These are phyloP conservation scores for Intellagama lesueurii DNA, from an alignment of 2,797 vertebrate species.

Conservation along the genomic window DNA sequence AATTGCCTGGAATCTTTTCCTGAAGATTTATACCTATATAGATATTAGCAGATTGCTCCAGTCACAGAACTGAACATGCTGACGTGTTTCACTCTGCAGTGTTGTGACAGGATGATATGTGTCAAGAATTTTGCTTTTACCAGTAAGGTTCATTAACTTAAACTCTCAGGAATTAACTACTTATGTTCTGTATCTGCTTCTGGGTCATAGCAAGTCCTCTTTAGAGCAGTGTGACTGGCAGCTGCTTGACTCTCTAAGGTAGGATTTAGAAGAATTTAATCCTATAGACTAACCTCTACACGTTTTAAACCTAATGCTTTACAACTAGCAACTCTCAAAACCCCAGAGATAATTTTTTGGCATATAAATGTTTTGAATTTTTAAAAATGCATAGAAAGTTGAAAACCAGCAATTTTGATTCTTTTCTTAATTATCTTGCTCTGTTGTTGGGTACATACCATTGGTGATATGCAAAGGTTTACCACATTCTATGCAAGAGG, in stretches of 20 bases:
- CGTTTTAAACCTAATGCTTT: slow-evolving; percentile 76
- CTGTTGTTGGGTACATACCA: slow-evolving; percentile 79
- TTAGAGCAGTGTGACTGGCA: slow-evolving; percentile 76
- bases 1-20: slow-evolving; percentile 66
- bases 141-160: slow-evolving; percentile 90
- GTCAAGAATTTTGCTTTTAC: slow-evolving; percentile 84
- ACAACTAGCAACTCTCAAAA: slow-evolving; percentile 73
- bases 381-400: slow-evolving; percentile 80
- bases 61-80: slow-evolving; percentile 47
- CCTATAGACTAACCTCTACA: slow-evolving; percentile 66
- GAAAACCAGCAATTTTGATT: slow-evolving; percentile 82
- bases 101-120: slow-evolving; percentile 76
- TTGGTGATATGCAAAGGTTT: slow-evolving; percentile 84
- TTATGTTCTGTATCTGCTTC: slow-evolving; percentile 83
- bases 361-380: slow-evolving; percentile 75
- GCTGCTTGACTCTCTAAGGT: slow-evolving; percentile 72
- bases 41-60: slow-evolving; percentile 59
- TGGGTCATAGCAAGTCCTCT: slow-evolving; percentile 79
- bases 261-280: slow-evolving; percentile 70
- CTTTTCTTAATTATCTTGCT: slow-evolving; percentile 79
- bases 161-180: slow-evolving; percentile 95
- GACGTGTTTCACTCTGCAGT: slow-evolving; percentile 63
- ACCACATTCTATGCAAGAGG: slow-evolving; percentile 87
- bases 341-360: slow-evolving; percentile 77
- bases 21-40: slow-evolving; percentile 60